Evolutionary conservation across 2,797 vertebrate species (phyloP).

Genomic region (Urosaurus nigricauda): DNA sequence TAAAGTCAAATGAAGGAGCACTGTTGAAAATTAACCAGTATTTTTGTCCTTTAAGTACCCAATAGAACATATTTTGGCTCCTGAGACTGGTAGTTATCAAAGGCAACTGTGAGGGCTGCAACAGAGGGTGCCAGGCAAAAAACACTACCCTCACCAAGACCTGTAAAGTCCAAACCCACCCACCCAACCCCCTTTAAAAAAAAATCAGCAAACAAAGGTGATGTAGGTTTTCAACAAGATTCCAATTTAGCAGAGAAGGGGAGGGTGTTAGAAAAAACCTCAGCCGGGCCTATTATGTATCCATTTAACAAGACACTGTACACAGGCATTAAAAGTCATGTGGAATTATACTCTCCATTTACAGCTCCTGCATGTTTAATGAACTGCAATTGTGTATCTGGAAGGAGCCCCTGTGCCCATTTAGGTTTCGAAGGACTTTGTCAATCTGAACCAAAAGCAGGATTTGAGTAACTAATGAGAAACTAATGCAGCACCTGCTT

Average conservation of each 20-base stretch:
- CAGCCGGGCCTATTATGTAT: conserved; percentile 48
- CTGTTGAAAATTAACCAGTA: conserved; percentile 86
- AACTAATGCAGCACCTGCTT: conserved; percentile 76
- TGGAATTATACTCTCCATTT: conserved; percentile 62
- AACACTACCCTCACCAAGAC: conserved; percentile 13
- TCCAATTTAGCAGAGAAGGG: conserved; percentile 59
- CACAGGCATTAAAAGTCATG: conserved; percentile 59
- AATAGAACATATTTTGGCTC: conserved; percentile 83
- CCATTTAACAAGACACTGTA: conserved; percentile 62
- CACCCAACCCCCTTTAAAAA: conserved; percentile 37
- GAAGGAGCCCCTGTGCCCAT: conserved; percentile 69
- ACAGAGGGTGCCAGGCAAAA: conserved; percentile 55
- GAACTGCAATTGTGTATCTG: conserved; percentile 69
- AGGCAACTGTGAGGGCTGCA: conserved; percentile 66
- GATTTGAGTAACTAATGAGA: conserved; percentile 79
- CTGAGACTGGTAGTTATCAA: conserved; percentile 77
- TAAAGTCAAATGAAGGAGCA: conserved; percentile 87
- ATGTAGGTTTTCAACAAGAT: conserved; percentile 66
- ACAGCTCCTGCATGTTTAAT: conserved; percentile 70
- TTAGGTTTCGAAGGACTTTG: conserved; percentile 69
- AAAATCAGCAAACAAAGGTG: conserved; percentile 38
- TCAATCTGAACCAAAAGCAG: conserved; percentile 70
- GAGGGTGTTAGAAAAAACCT: conserved; percentile 54
- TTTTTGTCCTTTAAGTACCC: conserved; percentile 83
- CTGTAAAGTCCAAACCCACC: conserved; percentile 22